Base-by-base conservation (phyloP, 2,113 vertebrate genomes). In the Rhinolophus ferrumequinum region DNA sequence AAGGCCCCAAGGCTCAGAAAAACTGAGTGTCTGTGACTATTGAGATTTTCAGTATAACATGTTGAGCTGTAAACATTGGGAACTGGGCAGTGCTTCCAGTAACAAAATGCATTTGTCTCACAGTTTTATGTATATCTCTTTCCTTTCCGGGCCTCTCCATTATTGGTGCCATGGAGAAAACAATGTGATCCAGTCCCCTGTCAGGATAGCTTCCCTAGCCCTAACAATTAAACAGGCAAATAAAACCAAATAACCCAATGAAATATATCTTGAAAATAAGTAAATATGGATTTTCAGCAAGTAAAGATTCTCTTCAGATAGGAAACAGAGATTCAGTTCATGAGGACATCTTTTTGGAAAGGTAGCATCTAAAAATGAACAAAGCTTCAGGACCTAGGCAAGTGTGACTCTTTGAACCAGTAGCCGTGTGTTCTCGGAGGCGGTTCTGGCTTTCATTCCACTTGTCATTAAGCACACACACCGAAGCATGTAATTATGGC, bases 381-480 rank as follows among this genome's bases (percentile, higher is more conserved):
- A 64, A 69, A 85, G 35, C 19, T 82, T 62, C 67, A 75, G 50
- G 18, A 89, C 18, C 10, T 8, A 62, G 10, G 60, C 33, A 69
- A 82, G 41, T 38, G 8, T 60, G 33, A 5, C 35, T 70, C 33
- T 52, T 24, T 62, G 64, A 70, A 16, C 33, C 44, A 64, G 26
- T 54, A 41, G n/a, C 19, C 54, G 52, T 21, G 38, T 56, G 26
- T 66, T 96, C 73, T 90, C 56, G 11, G 54, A 85, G 70, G 56
- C 67, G n/a, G 30, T 54, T 93, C 41, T 69, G 82, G 15, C 22
- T 94, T 60, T 47, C 64, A 21, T n/a, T 73, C 64, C 35, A 66
- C 8, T 88, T 92, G 73, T 56, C 91, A 89, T 89, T 92, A 90
- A 94, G 89, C 58, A 91, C 75, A 91, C 67, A 96, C 89, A 64